Conservation (phyloP, 2,888 invertebrate genomes). For the Monochamus alternatus region DNA sequence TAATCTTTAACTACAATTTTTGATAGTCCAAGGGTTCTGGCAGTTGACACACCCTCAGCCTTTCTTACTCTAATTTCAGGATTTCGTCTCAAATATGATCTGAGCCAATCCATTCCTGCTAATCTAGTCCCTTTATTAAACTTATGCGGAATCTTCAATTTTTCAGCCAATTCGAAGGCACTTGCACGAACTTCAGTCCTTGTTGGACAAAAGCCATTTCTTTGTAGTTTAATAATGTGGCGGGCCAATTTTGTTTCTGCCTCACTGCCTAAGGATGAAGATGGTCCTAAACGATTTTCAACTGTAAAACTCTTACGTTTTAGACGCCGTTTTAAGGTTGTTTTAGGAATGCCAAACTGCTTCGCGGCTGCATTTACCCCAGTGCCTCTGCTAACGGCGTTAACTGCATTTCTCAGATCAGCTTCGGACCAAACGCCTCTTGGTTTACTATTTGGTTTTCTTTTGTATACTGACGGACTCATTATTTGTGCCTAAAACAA, state of each 20-base stretch:
- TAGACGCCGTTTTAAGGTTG: conserved; percentile 21
- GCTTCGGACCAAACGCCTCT: conserved; percentile 31
- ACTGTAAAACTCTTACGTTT: neutral
- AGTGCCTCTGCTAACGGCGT: neutral
- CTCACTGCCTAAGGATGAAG: conserved; percentile 24
- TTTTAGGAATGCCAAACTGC: conserved; percentile 10
- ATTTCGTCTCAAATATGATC: conserved; percentile 40
- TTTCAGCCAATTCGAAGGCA: conserved; percentile 43
- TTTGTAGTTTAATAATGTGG: conserved; percentile 46
- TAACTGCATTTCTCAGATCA: conserved; percentile 20
- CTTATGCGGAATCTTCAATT: conserved; percentile 40
- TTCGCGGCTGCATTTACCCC: conserved; percentile 28
- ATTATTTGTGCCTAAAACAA: too few species aligned
- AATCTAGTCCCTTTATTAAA: conserved; percentile 36
- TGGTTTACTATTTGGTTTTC: conserved; percentile 15
- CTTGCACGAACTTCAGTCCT: conserved; percentile 38
- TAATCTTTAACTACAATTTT: conserved; percentile 34
- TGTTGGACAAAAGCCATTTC: conserved; percentile 45
- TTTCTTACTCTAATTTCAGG: conserved; percentile 36
- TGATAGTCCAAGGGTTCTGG: conserved; percentile 28
- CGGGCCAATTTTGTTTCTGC: too few species aligned
- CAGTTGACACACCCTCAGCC: conserved; percentile 44
- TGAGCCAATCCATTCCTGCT: conserved; percentile 43
- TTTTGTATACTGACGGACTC: conserved; percentile 24
- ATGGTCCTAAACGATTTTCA: conserved; percentile 31